A percentile compares a stretch with the other conserved stretches of the same genome.
These are phyloP conservation scores for Rotaria sp. DNA, from an alignment of 2,888 invertebrate genomes.

Conservation along the genomic window DNA sequence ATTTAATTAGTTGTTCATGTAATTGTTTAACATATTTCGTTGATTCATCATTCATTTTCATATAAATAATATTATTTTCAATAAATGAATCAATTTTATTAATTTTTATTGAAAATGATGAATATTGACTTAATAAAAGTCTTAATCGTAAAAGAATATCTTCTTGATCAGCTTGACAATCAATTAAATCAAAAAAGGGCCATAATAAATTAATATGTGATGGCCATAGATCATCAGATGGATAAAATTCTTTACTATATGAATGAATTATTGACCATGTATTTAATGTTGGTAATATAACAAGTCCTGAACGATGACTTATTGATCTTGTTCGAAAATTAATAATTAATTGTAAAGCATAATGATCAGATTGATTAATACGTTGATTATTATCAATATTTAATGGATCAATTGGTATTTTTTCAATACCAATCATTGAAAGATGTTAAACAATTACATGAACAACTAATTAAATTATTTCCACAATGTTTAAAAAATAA, in stretches of 20 bases:
- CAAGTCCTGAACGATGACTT: not conserved
- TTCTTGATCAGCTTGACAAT: not conserved
- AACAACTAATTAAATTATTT: not conserved
- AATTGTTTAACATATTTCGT: conserved; percentile 22
- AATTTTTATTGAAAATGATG: conserved; percentile 29
- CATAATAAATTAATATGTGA: conserved; percentile 36
- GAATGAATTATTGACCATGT: conserved; percentile 21
- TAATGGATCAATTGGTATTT: not conserved
- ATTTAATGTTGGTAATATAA: conserved; percentile 23
- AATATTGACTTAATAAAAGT: not conserved
- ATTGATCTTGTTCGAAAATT: not conserved
- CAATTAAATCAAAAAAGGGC: conserved; percentile 26
- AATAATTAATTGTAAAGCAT: conserved; percentile 30
- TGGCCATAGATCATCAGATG: conserved; percentile 26
- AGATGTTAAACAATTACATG: conserved; percentile 29
- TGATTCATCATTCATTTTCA: conserved; percentile 19
- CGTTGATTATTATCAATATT: not conserved
- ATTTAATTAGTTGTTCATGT: not conserved
- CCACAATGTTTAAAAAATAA: not conserved
- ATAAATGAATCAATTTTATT: conserved; percentile 2
- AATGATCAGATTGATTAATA: conserved; percentile 37
- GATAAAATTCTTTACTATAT: not conserved
- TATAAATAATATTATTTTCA: conserved; percentile 30
- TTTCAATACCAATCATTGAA: not conserved
- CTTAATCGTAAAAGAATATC: conserved; percentile 1